Percentiles rank a stretch among this genome's conserved stretches.
Evolutionary conservation across 2,797 vertebrate genomes (phyloP).

Genomic region (Hydrophis major): DNA sequence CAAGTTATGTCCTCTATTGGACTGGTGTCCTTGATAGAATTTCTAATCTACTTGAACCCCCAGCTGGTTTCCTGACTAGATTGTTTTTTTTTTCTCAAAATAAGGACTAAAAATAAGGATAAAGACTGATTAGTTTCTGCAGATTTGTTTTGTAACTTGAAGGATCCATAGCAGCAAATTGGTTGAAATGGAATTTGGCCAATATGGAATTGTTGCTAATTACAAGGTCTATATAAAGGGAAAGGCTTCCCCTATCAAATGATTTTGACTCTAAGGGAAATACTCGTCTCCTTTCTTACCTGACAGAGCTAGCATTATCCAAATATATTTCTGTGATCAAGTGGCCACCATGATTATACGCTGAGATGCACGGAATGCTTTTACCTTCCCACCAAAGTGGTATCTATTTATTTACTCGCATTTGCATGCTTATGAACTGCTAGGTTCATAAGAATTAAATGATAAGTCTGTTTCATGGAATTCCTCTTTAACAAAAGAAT

Average conservation of each 20-base stretch:
- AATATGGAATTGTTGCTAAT: neutral
- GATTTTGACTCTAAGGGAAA: neutral
- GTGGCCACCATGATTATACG: too few species aligned
- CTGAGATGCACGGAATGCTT: neutral
- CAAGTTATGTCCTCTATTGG: neutral
- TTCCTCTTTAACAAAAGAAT: neutral
- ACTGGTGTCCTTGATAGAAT: neutral
- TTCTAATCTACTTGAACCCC: neutral
- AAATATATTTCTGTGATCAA: neutral
- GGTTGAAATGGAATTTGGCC: neutral
- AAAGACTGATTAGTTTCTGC: neutral
- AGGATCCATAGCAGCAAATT: neutral
- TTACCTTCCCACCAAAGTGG: neutral
- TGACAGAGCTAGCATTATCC: neutral
- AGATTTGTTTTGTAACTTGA: neutral
- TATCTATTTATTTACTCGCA: neutral
- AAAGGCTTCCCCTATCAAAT: neutral
- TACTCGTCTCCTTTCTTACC: neutral
- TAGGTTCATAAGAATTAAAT: neutral
- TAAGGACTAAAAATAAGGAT: neutral
- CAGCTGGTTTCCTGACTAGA: neutral
- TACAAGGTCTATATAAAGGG: neutral
- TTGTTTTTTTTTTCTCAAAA: neutral
- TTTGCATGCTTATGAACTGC: neutral
- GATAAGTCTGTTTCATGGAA: neutral